Evolutionary conservation across 2,888 invertebrate genomes (phyloP), one percentile per base, ranked within the genome.

Genomic region (Latrodectus elegans): DNA sequence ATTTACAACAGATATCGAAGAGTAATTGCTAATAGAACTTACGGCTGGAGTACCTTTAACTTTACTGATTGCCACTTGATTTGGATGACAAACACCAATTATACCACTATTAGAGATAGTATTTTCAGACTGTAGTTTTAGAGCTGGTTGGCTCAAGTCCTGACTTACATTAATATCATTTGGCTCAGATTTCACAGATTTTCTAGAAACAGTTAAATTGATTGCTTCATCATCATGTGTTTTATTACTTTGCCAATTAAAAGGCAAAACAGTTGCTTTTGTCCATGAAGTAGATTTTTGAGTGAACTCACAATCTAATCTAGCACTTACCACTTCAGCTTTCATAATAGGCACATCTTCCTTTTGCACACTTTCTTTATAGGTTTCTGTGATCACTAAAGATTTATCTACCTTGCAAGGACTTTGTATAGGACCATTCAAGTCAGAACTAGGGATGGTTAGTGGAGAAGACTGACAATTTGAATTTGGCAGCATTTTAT

Each of bases 241-340:
- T 73, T 67, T 82, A 26, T 60, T 78, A 22, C 26, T 74, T 65
- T 88, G 88, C 88, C 88, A 88, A 52, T 74, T 88, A 65, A 79
- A 88, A 15, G 88, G 88, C 71, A 76, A 55, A 10, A 88, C 88
- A 15, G 88, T 88, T 22, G 88, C 88, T 76, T 88, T 88, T 51
- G 79, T 76, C 88, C 88, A 88, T 49, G 68, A 49, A 38, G 70
- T 52, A 12, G 79, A 67, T 52, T 82, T 82, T 26, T 88, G 87
- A 49, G 82, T 73, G 53, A 74, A 88, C 17, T 88, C 87, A 64
- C 87, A 88, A 51, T 88, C 87, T 53, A 70, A 67, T 49, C 87
- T 67, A 3, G 71, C 9, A 52, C 60, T 78, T 3, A 74, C 70
- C 17, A 74, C 26, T 78, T 88, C 87, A 14, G 78, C 68, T 64